phyloP scores from a whole-genome alignment of 2,113 vertebrate species.

The Pipra filicauda region DNA sequence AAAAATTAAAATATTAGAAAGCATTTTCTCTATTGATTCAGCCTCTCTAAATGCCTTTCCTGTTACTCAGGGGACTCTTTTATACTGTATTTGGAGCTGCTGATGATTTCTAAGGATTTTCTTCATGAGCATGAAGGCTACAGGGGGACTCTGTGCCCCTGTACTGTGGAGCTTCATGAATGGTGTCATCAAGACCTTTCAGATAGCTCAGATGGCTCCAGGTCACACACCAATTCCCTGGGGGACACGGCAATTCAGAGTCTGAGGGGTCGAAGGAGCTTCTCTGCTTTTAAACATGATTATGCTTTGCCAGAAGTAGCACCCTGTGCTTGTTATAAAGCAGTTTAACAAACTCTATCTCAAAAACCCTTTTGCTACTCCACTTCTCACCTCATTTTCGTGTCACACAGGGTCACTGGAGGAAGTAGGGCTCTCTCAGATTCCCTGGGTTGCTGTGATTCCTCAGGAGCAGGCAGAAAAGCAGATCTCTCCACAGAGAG shows the following conservation, averaged over 20 bases:
- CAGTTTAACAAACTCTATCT: neutral
- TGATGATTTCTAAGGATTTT: neutral
- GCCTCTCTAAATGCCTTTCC: neutral
- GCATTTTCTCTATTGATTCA: neutral
- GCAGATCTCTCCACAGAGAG: neutral
- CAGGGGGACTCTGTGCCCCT: neutral
- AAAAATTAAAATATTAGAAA: neutral
- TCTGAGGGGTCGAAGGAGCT: neutral
- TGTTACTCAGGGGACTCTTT: neutral
- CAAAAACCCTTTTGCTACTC: neutral
- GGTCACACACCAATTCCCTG: neutral
- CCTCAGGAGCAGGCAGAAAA: neutral
- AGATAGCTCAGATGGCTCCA: neutral
- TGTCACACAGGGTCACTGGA: neutral
- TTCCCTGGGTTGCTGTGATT: neutral
- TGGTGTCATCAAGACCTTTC: neutral
- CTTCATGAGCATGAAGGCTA: neutral
- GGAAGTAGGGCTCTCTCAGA: neutral
- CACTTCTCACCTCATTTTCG: neutral
- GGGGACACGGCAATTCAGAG: rapidly evolving
- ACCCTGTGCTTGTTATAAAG: neutral
- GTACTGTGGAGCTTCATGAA: neutral
- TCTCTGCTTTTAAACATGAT: neutral
- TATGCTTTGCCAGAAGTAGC: neutral
- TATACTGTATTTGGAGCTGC: neutral